phyloP scores from a whole-genome alignment of 2,888 invertebrate genomes.

The Lithophane ornitopus region DNA sequence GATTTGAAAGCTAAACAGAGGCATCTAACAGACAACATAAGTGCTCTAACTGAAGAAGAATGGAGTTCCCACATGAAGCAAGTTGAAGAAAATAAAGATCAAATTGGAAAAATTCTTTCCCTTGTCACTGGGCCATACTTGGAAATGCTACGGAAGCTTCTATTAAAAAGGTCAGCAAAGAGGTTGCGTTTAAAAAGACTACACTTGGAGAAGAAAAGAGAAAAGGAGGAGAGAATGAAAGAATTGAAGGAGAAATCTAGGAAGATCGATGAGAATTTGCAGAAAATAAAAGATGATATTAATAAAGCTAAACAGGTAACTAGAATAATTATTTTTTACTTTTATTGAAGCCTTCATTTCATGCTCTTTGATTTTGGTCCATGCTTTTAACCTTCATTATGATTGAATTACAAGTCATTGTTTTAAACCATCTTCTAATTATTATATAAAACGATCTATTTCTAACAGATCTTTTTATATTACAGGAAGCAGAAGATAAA shows the following conservation, averaged over 20 bases:
- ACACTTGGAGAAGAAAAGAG: slow-evolving; percentile 76
- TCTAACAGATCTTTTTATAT: background rate
- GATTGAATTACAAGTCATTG: background rate
- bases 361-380: background rate
- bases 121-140: slow-evolving; percentile 84
- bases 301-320: slow-evolving; percentile 91
- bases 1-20: slow-evolving; percentile 78
- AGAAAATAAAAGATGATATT: slow-evolving; percentile 91
- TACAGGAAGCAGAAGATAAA: slow-evolving; percentile 92
- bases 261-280: slow-evolving; percentile 92
- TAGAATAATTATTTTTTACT: background rate
- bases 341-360: background rate
- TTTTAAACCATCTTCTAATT: background rate
- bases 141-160: slow-evolving; percentile 79
- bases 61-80: slow-evolving; percentile 90
- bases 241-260: slow-evolving; percentile 89
- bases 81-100: slow-evolving; percentile 86
- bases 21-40: slow-evolving; percentile 83
- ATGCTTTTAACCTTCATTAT: background rate
- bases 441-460: background rate
- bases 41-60: slow-evolving; percentile 86
- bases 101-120: slow-evolving; percentile 82
- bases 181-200: slow-evolving; percentile 86
- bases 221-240: slow-evolving; percentile 81
- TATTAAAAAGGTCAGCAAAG: slow-evolving; percentile 87